Conservation (phyloP, 2,113 vertebrate species). For the Antechinus flavipes region DNA sequence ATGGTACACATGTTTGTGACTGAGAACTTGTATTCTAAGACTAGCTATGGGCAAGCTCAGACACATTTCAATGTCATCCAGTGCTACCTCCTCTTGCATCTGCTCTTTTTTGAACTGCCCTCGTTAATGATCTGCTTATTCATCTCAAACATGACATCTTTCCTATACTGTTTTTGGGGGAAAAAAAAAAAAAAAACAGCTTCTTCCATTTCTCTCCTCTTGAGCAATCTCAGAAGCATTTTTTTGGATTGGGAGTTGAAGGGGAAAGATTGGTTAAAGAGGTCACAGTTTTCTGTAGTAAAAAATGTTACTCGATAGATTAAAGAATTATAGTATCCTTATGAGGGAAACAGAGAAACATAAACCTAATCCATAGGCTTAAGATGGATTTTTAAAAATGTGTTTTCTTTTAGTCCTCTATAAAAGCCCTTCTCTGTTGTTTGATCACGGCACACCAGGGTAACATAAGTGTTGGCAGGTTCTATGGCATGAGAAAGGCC, state of each 20-base stretch:
- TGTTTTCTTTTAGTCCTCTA: not conserved
- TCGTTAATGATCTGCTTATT: not conserved
- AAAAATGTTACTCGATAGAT: conserved; percentile 24
- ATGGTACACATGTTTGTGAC: conserved; percentile 1
- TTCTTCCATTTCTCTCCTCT: conserved; percentile 39
- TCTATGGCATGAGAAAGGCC: not conserved
- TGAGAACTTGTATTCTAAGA: not conserved
- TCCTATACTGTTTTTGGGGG: conserved; percentile 10
- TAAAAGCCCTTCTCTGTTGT: not conserved
- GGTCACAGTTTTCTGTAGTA: conserved; percentile 1
- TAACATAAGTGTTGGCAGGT: not conserved
- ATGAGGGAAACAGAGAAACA: conserved; percentile 5
- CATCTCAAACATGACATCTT: not conserved
- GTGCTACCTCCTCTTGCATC: not conserved
- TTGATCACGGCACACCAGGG: not conserved
- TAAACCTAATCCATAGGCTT: not conserved
- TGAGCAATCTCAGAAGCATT: not conserved
- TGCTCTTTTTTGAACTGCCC: conserved; percentile 1
- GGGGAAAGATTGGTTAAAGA: not conserved
- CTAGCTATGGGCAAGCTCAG: not conserved
- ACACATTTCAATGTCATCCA: not conserved
- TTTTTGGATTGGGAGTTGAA: conserved; percentile 16
- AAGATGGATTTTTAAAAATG: not conserved
- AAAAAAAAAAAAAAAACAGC: not conserved
- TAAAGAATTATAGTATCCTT: not conserved